Base-by-base conservation (phyloP, 64 coral and sea anemone species). In the Dendrophyllia cribrosa region DNA sequence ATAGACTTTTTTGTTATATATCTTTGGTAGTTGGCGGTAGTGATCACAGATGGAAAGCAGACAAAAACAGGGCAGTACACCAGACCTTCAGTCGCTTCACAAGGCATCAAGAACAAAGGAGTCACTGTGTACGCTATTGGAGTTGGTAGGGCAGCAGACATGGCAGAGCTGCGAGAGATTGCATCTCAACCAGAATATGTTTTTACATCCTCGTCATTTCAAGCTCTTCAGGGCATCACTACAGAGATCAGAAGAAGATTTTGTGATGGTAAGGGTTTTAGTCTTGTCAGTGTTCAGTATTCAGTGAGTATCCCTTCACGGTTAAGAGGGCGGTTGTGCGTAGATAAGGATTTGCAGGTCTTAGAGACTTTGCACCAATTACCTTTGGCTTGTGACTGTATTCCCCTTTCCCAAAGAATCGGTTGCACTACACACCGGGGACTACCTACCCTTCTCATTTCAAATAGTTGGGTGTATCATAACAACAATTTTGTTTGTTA, bases 41-140 rank as follows among this genome's bases (percentile, higher is more conserved):
- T 91, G 12, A 91, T 91, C 49, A 91, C 89, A 3, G 89, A 91
- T n/a, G 34, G 34, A 34, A 34, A 34, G 0, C 34, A 34, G 34
- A 34, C 34, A 34, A 34, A 34, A 34, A 34, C 34, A 34, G 34
- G 34, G 34, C 34, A 77, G 89, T 83, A 23, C 47, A 59, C 51
- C 69, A 43, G 53, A 6, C 78, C 82, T 44, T 3, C 9, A 7
- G 64, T 59, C 12, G 89, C 77, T 22, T 91, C 89, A 11, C 44
- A 73, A 68, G 77, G 89, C 7, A 53, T 91, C 26, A 91, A 91
- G 21, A 69, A 82, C 59, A 67, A 34, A 34, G 34, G 34, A 34
- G 34, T 34, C 2, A 34, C 34, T 34, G 34, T 34, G 34, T 34
- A 34, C 34, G 34, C 34, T 34, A 2, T 34, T 34, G 34, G 34